Base-by-base conservation (phyloP, 2,797 vertebrate genomes). In the Coregonus suidteri region DNA sequence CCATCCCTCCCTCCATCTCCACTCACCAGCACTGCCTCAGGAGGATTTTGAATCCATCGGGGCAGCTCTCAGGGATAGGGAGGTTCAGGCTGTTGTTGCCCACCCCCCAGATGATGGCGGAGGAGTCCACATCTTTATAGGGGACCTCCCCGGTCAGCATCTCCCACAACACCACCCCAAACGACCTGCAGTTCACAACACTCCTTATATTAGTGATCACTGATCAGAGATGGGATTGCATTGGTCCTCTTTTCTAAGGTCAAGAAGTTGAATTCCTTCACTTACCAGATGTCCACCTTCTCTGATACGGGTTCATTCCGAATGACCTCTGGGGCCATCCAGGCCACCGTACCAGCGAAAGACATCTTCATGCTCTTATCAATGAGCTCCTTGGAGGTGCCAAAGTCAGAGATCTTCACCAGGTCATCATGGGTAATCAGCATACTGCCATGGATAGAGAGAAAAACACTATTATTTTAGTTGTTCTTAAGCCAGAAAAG, bases 311-410 rank as follows among this genome's bases (percentile, higher is more conserved):
- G 97, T 79, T 99, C 97, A 0, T 99, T 99, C 72, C 97, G 95
- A 83, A 98, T 99, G 51, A 99, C 98, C 88, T 99, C 98, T 0
- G 97, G 97, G 0, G 98, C 98, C 98, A 99, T 99, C 98, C 98
- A 99, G 85, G 98, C 97, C 78, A 99, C 97, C 0, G 97, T 98
- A 81, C 98, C 97, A 0, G 98, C 98, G 0, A 99, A 99, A 6
- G 97, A 98, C 98, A 99, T 99, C 93, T 98, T 98, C 89, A 97
- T 99, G 94, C 98, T 99, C 89, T 99, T 99, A 92, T 99, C 98
- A 4, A 95, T 96, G 86, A 99, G 93, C 87, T 98, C 97, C 90
- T 97, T 98, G 53, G 98, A 98, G 41, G 97, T 99, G 83, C 98
- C 97, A 15, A 99, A 99, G 91, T 99, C 98, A 0, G 97, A 99